Evolutionary conservation across 2,113 vertebrate genomes (phyloP), one percentile per base, ranked within the genome.

Genomic region (Coreoperca whiteheadi): DNA sequence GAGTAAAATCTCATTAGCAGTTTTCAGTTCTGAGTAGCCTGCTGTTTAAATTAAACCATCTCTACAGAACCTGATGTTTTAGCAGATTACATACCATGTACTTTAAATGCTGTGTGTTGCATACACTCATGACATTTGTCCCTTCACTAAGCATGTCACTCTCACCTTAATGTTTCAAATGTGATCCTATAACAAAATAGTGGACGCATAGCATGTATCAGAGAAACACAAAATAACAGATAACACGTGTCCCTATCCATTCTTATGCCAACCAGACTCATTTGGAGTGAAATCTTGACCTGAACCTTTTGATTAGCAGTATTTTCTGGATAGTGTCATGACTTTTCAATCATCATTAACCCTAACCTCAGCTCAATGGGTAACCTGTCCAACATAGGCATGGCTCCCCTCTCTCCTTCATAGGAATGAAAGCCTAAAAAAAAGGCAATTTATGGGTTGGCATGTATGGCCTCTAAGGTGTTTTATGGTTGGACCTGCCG

Each of bases 401-500:
- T 43, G 48, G 68, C 69, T 84, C 46, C 37, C 41, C 59, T 79
- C 76, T 76, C 76, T 88, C 51, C 71, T 67, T 39, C 68, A 73
- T n/a, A 74, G 28, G 54, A 88, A 46, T 81, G 41, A 83, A 82
- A 79, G 60, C 69, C 61, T 41, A 88, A 77, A 63, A 73, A 79
- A 43, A 46, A 10, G 46, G 71, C 53, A 41, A 95, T 94, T 94
- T 95, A 94, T 93, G 85, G 85, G 82, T 72, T 88, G 79, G 89
- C 82, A 54, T 93, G 87, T 82, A 78, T 74, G 87, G 90, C 92
- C 87, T 92, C 89, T 77, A 75, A 93, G 89, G 92, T 95, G 93
- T 94, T 95, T 95, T 95, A 95, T 94, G 91, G 89, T 86, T 28
- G 74, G 92, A 94, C 93, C 93, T 92, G 91, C 85, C 88, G 92